Base-by-base conservation (phyloP, 2,113 vertebrate species). In the Petrocephalus zakoni region DNA sequence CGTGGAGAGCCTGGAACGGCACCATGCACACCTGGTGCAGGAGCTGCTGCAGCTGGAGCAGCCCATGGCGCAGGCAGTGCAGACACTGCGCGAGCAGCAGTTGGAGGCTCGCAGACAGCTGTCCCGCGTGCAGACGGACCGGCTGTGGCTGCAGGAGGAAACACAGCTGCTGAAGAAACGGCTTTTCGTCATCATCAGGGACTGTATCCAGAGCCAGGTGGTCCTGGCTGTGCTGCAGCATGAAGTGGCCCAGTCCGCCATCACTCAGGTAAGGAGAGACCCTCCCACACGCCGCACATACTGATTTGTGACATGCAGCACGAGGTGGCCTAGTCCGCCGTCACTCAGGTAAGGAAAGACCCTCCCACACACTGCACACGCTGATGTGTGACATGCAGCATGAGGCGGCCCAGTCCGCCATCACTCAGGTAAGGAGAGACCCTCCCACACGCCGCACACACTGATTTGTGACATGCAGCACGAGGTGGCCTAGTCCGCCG, bases 121-220 rank as follows among this genome's bases (percentile, higher is more conserved):
- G 0, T 94, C 96, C 22, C 94, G 95, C 75, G 94, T 94, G 58
- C 96, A 97, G 92, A 93, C 97, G 88, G 96, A 97, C 91, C 94
- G 95, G 64, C 92, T 95, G 1, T 92, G 94, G 46, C 93, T 97
- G 82, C 90, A 92, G 82, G 96, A 97, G 8, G 96, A 99, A 86
- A 95, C 96, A 90, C 90, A 94, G 0, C 94, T 94, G 91, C 95
- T 97, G 91, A 98, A 97, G 92, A 95, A 94, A 94, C 97, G 95
- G 61, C 93, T 99, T 1, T 98, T 99, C 90, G 91, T 90, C 89
- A 94, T 96, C 58, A 96, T 96, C 1, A 96, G 97, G 92, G 96
- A 96, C 29, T 96, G 96, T 5, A 97, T 99, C 92, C 95, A 96
- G 51, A 97, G 94, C 91, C 97, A 98, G 91, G 96, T 97, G 92